Conservation (phyloP, 2,797 vertebrate species). For the Takifugu rubripes region DNA sequence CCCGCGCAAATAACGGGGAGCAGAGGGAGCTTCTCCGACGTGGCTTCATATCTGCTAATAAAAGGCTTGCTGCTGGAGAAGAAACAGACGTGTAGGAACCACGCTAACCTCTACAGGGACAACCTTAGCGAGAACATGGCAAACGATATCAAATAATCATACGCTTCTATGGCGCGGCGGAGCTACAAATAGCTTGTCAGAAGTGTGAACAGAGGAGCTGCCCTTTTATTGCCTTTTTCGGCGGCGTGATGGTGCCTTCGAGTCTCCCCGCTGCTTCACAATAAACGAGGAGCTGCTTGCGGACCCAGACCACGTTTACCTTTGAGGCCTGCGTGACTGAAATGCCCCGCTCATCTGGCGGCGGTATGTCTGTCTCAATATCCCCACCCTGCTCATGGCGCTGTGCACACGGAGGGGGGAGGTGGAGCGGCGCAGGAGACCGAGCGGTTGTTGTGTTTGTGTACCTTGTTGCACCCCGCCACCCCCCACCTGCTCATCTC, state of each 20-base stretch:
- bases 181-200: conserved; percentile 53
- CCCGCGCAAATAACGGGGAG: conserved; percentile 51
- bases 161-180: conserved; percentile 37
- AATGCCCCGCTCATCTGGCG: conserved; percentile 67
- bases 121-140: conserved; percentile 31
- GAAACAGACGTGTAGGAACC: conserved; percentile 3
- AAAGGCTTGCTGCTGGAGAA: conserved; percentile 26
- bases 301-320: conserved; percentile 67
- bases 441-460: conserved; percentile 41
- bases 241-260: conserved; percentile 47
- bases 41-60: conserved; percentile 49
- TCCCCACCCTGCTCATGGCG: conserved; percentile 50
- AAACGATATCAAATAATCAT: conserved; percentile 42
- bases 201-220: conserved; percentile 49
- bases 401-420: conserved; percentile 40
- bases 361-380: conserved; percentile 65
- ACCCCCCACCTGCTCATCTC: conserved; percentile 38
- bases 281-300: conserved; percentile 64
- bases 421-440: conserved; percentile 20
- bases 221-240: conserved; percentile 51
- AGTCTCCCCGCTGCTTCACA: conserved; percentile 34
- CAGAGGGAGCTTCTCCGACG: conserved; percentile 14
- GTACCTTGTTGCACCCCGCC: conserved; percentile 29
- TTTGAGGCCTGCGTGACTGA: conserved; percentile 56
- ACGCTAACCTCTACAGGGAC: conserved; percentile 23